Evolutionary conservation across 2,888 invertebrate genomes (phyloP).

Genomic region (Orchesella flavescens): DNA sequence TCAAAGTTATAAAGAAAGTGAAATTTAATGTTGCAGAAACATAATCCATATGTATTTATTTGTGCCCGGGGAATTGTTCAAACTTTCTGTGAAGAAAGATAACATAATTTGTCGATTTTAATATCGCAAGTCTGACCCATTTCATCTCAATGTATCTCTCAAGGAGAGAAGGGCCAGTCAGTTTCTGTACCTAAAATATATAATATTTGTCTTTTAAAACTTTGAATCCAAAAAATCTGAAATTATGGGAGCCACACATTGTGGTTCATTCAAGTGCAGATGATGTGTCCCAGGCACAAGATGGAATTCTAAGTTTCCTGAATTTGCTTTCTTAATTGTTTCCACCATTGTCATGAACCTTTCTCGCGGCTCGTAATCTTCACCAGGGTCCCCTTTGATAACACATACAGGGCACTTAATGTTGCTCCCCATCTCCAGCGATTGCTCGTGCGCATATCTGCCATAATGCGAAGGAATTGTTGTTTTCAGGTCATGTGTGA

Average conservation of each 20-base stretch:
- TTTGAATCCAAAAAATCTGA: slow-evolving; percentile 67
- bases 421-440: slow-evolving; percentile 65
- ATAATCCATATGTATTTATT: no score
- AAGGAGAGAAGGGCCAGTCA: no score
- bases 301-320: slow-evolving; percentile 69
- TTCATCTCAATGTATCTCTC: no score
- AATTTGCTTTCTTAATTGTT: slow-evolving; percentile 63
- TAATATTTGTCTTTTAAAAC: slow-evolving; percentile 7
- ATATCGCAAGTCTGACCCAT: no score
- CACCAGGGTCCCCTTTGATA: slow-evolving; percentile 73
- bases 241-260: slow-evolving; percentile 71
- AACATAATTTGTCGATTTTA: no score
- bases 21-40: no score
- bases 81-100: no score
- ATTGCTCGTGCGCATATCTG: slow-evolving; percentile 50
- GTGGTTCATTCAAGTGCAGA: slow-evolving; percentile 72
- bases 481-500: slow-evolving; percentile 68
- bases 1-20: no score
- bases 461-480: slow-evolving; percentile 65
- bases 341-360: slow-evolving; percentile 67
- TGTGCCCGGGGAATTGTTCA: no score
- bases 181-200: no score
- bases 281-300: slow-evolving; percentile 72
- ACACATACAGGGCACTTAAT: slow-evolving; percentile 73
- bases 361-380: slow-evolving; percentile 71